These are phyloP conservation scores for Gallinago stenura DNA, from an alignment of 2,797 vertebrate species.

Conservation along the genomic window DNA sequence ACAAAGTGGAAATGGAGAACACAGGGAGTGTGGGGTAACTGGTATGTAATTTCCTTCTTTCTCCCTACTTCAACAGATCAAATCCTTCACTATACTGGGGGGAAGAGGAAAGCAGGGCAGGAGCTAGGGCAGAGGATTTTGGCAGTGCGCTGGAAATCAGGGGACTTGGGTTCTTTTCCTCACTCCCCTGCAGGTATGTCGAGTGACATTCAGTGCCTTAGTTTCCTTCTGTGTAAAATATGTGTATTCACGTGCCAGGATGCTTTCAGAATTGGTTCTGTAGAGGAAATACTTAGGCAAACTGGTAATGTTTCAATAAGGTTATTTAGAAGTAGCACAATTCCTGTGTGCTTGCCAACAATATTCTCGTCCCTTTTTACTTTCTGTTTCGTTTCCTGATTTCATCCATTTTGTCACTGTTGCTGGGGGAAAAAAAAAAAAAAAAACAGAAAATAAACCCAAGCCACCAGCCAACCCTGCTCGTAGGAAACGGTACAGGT, in stretches of 20 bases:
- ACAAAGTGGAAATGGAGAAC: neutral
- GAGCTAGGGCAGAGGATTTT: neutral
- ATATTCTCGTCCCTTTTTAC: neutral
- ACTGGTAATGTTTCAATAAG: neutral
- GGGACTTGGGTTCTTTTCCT: neutral
- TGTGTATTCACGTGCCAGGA: neutral
- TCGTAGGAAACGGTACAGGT: neutral
- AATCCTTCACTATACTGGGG: neutral
- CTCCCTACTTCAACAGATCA: fast-evolving
- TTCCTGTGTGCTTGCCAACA: fast-evolving
- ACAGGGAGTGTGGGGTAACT: fast-evolving
- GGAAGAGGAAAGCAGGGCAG: neutral
- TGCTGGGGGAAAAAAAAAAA: neutral
- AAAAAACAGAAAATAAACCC: no score
- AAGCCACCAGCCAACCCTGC: neutral
- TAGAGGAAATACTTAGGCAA: neutral
- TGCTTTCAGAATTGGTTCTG: neutral
- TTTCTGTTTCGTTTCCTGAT: slow-evolving; percentile 18
- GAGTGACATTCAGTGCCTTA: neutral
- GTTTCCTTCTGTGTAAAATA: neutral
- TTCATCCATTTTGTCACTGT: neutral
- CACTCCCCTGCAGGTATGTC: fast-evolving
- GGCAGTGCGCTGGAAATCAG: fast-evolving
- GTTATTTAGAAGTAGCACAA: fast-evolving
- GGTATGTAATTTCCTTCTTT: neutral